Evolutionary conservation across 53 echinoderm and acorn worm genomes (phyloP), one percentile per base, ranked within the genome.

Genomic region (Temnopleurus reevesii): DNA sequence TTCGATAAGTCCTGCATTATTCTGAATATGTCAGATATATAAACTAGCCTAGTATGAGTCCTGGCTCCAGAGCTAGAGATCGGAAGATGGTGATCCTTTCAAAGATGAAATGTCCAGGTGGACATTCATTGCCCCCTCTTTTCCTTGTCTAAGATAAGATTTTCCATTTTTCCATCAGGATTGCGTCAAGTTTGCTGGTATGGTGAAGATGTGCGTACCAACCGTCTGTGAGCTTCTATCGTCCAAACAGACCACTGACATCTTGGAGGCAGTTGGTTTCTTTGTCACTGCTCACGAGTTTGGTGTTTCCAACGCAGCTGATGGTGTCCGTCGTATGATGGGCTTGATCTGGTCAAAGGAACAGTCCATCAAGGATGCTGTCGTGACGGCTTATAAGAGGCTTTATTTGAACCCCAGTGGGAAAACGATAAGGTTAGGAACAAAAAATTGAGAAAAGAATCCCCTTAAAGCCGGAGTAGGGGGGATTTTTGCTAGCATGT

Each of bases 331-430:
- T 5, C 93, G 92, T 34, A 98, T 98, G 99, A 91, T 98, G 94
- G 93, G 92, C 17, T 89, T 98, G 55, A 92, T 98, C 6, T 98
- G 96, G 93, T 92, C 99, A 79, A 98, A 98, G 89, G 99, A 98
- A 63, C 94, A 94, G 55, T 91, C 92, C 0, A 81, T 98, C 26
- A 98, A 98, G 63, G 99, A 98, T 4, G 99, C 99, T 0, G 99
- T 98, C 47, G 99, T 98, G 19, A 91, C 84, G 0, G 99, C 99
- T 8, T 98, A 98, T 83, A 92, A 89, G 71, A 91, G 92, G 45
- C 92, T 96, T 5, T 96, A 98, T 53, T 92, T 98, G 36, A 94
- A 63, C 71, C 93, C 94, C 51, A 77, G 79, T 34, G 99, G 99
- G 6, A 86, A 89, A 35, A 86, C 86, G 4, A 93, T 91, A 66